phyloP scores from a whole-genome alignment of 2,888 invertebrate genomes.

The Cheilosia variabilis region DNA sequence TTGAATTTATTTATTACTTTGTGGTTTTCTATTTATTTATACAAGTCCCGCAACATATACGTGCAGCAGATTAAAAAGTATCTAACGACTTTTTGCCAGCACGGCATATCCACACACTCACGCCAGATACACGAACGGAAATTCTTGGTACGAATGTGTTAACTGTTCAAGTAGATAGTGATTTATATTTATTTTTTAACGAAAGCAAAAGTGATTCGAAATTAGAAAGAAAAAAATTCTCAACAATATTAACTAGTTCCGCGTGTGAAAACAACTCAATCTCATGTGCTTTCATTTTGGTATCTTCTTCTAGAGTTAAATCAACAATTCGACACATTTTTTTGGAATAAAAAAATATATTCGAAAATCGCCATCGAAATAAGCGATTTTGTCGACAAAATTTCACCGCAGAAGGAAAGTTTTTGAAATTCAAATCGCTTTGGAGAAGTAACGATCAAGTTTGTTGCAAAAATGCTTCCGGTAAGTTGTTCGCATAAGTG shows the following conservation, averaged over 20 bases:
- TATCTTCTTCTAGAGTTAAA: constrained; percentile 32
- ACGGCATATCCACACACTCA: constrained; percentile 48
- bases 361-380: constrained; percentile 7
- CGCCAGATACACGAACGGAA: constrained; percentile 55
- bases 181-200: constrained; percentile 40
- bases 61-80: constrained; percentile 66
- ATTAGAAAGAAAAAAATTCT: constrained; percentile 18
- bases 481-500: constrained; percentile 60
- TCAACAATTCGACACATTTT: constrained; percentile 51
- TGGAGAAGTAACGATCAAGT: constrained; percentile 55
- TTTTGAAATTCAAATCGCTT: constrained; percentile 43
- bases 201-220: constrained; percentile 66
- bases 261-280: constrained; percentile 46
- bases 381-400: constrained; percentile 17
- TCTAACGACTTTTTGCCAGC: constrained; percentile 68
- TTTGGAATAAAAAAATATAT: constrained; percentile 43
- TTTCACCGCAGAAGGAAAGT: constrained; percentile 2
- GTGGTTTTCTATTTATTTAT: constrained; percentile 18
- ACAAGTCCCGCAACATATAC: constrained; percentile 43
- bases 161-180: constrained; percentile 20
- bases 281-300: constrained; percentile 25
- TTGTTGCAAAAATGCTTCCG: constrained; percentile 72
- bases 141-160: constrained; percentile 68
- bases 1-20: constrained; percentile 36
- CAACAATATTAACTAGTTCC: constrained; percentile 19